A percentile compares a stretch with the other conserved stretches of the same genome.
Evolutionary conservation across 2,113 vertebrate species (phyloP).

Genomic region (Coracopsis vasa): DNA sequence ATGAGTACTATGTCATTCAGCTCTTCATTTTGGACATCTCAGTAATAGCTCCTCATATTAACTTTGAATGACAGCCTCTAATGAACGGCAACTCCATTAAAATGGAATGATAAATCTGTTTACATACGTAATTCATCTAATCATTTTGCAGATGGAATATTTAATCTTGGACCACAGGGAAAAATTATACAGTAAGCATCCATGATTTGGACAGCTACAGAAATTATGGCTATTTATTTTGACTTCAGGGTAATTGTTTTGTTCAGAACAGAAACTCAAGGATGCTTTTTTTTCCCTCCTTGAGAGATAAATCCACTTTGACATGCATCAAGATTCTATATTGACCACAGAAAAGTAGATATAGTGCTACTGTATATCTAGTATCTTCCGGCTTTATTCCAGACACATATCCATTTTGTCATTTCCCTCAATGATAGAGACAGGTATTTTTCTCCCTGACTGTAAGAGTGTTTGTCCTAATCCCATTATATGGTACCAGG

Average conservation of each 20-base stretch:
- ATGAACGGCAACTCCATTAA: conserved; percentile 13
- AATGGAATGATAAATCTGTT: conserved; percentile 7
- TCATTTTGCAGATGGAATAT: conserved; percentile 15
- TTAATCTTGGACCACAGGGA: background rate
- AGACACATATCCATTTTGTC: background rate
- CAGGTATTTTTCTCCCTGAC: background rate
- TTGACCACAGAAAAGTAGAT: background rate
- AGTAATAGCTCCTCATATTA: background rate
- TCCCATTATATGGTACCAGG: background rate
- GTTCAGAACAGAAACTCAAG: background rate
- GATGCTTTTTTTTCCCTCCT: background rate
- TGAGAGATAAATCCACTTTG: background rate
- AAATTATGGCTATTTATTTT: background rate
- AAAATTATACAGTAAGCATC: background rate
- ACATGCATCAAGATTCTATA: background rate
- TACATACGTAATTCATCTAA: conserved; percentile 34
- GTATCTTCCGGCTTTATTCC: background rate
- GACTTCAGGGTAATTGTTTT: background rate
- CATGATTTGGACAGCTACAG: background rate
- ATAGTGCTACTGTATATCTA: background rate
- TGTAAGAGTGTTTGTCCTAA: background rate
- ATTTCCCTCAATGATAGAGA: background rate
- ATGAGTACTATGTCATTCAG: background rate
- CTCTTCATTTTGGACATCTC: background rate
- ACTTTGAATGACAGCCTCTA: conserved; percentile 21